phyloP scores from a whole-genome alignment of 2,888 invertebrate genomes.

The Phengaris arion region DNA sequence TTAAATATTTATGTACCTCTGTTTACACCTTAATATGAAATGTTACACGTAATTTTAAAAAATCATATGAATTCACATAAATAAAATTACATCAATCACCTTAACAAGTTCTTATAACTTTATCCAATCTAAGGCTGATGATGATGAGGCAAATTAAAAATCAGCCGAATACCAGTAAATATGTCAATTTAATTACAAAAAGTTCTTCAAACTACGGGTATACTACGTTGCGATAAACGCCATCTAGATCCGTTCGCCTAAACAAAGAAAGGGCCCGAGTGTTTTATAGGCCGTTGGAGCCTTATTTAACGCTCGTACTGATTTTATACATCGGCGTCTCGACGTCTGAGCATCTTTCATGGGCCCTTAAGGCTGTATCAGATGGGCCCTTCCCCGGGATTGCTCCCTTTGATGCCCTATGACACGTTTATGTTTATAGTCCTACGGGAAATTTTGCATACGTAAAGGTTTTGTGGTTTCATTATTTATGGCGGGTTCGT shows the following conservation, averaged over 20 bases:
- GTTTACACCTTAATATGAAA: too few species aligned
- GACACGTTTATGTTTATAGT: slow-evolving; percentile 40
- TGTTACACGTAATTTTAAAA: too few species aligned
- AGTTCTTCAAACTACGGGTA: neutral
- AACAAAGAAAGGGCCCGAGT: slow-evolving; percentile 61
- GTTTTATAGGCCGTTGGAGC: slow-evolving; percentile 65
- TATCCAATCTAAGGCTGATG: too few species aligned
- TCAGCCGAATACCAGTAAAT: neutral
- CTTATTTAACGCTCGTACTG: slow-evolving; percentile 73
- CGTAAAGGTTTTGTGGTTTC: slow-evolving; percentile 24
- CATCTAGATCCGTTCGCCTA: slow-evolving; percentile 44
- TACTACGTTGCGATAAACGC: neutral
- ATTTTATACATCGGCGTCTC: slow-evolving; percentile 69
- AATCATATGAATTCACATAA: too few species aligned
- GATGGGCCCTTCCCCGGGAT: slow-evolving; percentile 44
- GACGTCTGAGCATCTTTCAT: slow-evolving; percentile 49
- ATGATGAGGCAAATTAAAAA: too few species aligned
- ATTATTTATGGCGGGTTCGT: slow-evolving; percentile 24
- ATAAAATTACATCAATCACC: too few species aligned
- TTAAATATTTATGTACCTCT: too few species aligned
- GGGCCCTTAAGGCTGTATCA: slow-evolving; percentile 45
- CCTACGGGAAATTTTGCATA: slow-evolving; percentile 41
- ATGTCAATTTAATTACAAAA: neutral
- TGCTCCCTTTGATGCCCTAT: slow-evolving; percentile 39
- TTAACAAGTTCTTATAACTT: too few species aligned